Evolutionary conservation across 1,140 invertebrate genomes (phyloP).

Genomic region (Apis florea): DNA sequence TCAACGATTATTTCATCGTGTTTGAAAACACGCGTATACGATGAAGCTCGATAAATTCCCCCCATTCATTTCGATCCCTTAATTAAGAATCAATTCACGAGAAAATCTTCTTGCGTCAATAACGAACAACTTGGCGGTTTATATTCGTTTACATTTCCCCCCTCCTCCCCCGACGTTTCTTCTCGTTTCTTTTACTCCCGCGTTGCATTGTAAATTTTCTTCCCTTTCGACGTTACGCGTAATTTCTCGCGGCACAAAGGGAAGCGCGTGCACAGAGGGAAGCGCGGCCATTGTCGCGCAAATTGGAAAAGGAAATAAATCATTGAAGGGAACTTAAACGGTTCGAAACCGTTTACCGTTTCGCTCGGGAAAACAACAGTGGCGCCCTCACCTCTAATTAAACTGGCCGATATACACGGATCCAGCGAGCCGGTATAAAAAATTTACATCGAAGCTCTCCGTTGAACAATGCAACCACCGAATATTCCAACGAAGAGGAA

Average conservation of each 20-base stretch:
- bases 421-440: constrained; percentile 34
- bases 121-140: too few relatives aligned
- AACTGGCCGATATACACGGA: constrained; percentile 43
- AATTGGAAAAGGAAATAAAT: constrained; percentile 43
- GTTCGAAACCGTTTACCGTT: constrained; percentile 31
- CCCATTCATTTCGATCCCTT: too few relatives aligned
- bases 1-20: too few relatives aligned
- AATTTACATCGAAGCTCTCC: constrained; percentile 48
- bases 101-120: too few relatives aligned
- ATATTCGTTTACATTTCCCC: too few relatives aligned
- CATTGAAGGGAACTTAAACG: constrained; percentile 48
- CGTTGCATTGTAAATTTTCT: too few relatives aligned
- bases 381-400: constrained; percentile 29
- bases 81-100: too few relatives aligned
- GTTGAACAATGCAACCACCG: too few relatives aligned
- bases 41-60: too few relatives aligned
- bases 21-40: too few relatives aligned
- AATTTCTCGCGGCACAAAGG: constrained; percentile 14
- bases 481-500: too few relatives aligned
- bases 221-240: background rate
- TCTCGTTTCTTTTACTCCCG: too few relatives aligned
- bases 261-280: background rate
- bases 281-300: constrained; percentile 34
- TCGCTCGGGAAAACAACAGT: constrained; percentile 10
- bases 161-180: background rate